phyloP scores from a whole-genome alignment of 2,888 invertebrate species.

The Archips xylosteana region DNA sequence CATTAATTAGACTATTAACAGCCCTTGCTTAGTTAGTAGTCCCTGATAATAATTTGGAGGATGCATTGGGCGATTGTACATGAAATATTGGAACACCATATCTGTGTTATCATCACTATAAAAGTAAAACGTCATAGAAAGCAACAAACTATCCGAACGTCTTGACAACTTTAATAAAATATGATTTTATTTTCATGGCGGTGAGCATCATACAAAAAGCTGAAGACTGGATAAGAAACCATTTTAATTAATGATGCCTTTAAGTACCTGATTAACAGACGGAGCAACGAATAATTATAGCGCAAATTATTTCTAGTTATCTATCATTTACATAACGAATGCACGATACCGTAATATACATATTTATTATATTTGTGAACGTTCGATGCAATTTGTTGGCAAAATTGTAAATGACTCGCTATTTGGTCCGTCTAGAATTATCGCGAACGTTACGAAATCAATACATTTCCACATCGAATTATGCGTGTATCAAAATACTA shows the following conservation, averaged over 20 bases:
- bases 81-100: not conserved
- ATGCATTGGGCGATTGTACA: not conserved
- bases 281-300: not conserved
- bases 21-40: slow-evolving; percentile 53
- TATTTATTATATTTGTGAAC: slow-evolving; percentile 32
- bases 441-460: slow-evolving; percentile 44
- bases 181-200: no score
- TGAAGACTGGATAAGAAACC: no score
- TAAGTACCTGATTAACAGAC: not conserved
- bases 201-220: no score
- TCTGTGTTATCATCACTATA: not conserved
- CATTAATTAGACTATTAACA: slow-evolving; percentile 53
- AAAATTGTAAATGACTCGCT: slow-evolving; percentile 11
- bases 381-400: slow-evolving; percentile 20
- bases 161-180: no score
- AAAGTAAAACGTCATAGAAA: no score
- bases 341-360: not conserved
- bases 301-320: not conserved
- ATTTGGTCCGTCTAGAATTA: slow-evolving; percentile 42
- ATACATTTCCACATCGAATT: not conserved
- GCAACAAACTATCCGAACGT: no score
- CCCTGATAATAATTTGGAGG: not conserved
- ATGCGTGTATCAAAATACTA: not conserved
- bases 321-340: not conserved
- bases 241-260: not conserved